Percentiles rank a stretch among this genome's conserved stretches.
These are phyloP conservation scores for Coturnix japonica DNA, from an alignment of 2,113 vertebrate genomes.

Conservation along the genomic window DNA sequence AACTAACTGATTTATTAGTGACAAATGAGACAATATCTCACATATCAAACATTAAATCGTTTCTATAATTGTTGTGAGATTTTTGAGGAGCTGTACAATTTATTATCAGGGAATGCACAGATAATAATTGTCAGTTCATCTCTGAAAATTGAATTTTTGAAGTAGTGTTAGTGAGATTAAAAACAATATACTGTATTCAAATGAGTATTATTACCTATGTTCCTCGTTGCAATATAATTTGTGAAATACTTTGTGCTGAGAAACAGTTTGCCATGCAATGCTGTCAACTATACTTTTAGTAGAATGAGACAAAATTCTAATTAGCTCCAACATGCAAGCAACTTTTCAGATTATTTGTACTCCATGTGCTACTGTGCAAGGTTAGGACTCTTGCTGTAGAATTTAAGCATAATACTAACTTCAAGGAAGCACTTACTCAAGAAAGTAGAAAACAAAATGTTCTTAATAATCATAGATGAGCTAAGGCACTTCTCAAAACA, in stretches of 20 bases:
- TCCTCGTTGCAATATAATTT: background rate
- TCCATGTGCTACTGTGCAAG: background rate
- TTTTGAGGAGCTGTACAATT: background rate
- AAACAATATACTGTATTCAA: background rate
- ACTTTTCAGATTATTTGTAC: background rate
- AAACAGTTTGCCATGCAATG: background rate
- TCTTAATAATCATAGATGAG: background rate
- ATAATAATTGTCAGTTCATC: background rate
- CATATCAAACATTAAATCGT: background rate
- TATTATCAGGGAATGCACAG: background rate
- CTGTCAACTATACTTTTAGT: background rate
- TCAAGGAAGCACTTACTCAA: background rate
- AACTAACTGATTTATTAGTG: conserved; percentile 4
- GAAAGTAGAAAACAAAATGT: background rate
- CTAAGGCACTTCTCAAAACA: background rate
- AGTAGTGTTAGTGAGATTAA: background rate
- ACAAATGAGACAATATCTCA: conserved; percentile 12
- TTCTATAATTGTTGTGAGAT: conserved; percentile 13
- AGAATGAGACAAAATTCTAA: background rate
- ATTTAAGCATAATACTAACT: background rate
- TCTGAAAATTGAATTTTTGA: background rate
- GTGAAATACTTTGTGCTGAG: background rate
- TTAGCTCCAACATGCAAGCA: background rate
- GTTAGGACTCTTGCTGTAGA: background rate
- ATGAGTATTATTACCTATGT: background rate